Evolutionary conservation across 2,888 invertebrate species (phyloP), one percentile per base, ranked within the genome.

Genomic region (Rhagium mordax): DNA sequence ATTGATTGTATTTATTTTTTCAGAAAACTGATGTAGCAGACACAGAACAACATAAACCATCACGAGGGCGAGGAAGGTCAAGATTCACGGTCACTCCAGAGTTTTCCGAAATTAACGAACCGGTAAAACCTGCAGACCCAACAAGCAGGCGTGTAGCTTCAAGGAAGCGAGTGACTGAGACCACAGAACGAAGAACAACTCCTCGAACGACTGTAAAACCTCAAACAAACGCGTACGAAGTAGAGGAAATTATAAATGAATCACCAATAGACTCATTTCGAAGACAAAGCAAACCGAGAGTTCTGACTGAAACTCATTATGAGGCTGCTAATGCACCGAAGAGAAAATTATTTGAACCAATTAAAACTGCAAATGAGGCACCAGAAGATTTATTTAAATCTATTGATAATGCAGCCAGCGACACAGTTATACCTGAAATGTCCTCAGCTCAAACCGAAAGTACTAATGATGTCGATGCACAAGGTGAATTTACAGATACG

Each of bases 231-330:
- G 48, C 74, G 6, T 88, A 87, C 70, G 86, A 87, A 78, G 87
- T 88, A n/a, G 78, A 86, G 77, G 88, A 88, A 83, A 65, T 81
- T 4, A 72, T 87, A 6, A 86, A 88, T 65, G 88, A 88, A 55
- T 82, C 85, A 61, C 86, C 87, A 7, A 80, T 83, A 70, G 83
- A 84, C 67, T 77, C 82, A 2, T 77, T 78, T 15, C 78, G 77
- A 64, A 80, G 81, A 73, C 78, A 80, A 15, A 79, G 80, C 20
- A 85, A 83, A 75, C 79, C 86, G 0, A 81, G 84, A 70, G 85
- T 86, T 20, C 74, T 86, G 27, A 85, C 86, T 2, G 87, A 87
- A 79, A 83, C 75, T 10, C 79, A 79, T 76, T 86, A 84, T 74
- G 86, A 85, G 78, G 79, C 84, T 0, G 70, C 78, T 7, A 84